Percentiles rank a stretch among this genome's conserved stretches.
Conservation (phyloP, 2,888 invertebrate species). For the Teleogryllus oceanicus region DNA sequence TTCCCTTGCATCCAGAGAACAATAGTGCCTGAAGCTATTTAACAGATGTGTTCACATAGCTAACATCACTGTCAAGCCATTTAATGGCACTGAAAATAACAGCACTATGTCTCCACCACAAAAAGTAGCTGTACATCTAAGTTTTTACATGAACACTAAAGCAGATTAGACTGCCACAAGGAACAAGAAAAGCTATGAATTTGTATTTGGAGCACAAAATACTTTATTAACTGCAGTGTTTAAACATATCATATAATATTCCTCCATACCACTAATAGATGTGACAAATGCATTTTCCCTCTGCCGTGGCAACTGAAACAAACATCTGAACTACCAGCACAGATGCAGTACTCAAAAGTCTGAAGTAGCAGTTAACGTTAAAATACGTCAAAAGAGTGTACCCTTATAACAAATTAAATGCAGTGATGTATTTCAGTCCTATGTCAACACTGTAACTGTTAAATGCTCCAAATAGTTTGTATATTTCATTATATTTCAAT, state of each 20-base stretch:
- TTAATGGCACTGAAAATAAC: neutral
- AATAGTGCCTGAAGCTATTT: conserved; percentile 18
- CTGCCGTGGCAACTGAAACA: no score
- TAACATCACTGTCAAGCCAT: neutral
- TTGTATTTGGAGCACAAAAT: no score
- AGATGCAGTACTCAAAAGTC: no score
- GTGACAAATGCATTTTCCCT: no score
- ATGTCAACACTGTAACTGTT: conserved; percentile 18
- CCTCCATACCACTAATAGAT: no score
- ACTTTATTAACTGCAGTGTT: no score
- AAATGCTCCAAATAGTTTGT: conserved; percentile 18
- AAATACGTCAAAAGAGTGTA: neutral
- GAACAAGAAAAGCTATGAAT: no score
- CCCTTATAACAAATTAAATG: neutral
- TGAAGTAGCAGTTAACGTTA: no score
- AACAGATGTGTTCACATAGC: conserved; percentile 18
- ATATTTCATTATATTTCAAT: conserved; percentile 8
- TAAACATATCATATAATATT: no score
- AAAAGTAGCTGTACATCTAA: neutral
- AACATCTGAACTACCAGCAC: no score
- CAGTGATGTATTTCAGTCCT: neutral
- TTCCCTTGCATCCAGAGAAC: conserved; percentile 8
- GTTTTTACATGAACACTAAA: no score
- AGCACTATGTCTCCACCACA: neutral
- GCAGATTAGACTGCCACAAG: no score